Evolutionary conservation across 2,797 vertebrate genomes (phyloP).

Genomic region (Oreochromis mossambicus): DNA sequence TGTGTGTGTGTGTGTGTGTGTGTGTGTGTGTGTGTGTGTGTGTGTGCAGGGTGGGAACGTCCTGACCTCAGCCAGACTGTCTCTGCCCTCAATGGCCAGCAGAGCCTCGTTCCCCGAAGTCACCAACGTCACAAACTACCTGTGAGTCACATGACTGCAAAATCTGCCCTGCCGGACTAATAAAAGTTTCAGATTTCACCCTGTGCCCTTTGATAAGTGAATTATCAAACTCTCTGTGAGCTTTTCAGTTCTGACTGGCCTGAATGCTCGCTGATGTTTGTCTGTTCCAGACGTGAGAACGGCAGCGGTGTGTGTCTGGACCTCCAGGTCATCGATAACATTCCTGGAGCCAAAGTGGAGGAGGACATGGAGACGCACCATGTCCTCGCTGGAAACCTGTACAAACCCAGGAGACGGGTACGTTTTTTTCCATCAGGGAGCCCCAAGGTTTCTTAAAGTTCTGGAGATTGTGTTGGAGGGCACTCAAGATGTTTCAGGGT

Average conservation of each 20-base stretch:
- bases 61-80: slow-evolving; percentile 85
- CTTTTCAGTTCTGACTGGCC: background rate
- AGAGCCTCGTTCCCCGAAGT: slow-evolving; percentile 89
- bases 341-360: slow-evolving; percentile 86
- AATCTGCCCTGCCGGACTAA: rapidly evolving
- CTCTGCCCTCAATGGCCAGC: slow-evolving; percentile 91
- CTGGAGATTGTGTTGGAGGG: rapidly evolving
- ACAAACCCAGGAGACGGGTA: slow-evolving; percentile 91
- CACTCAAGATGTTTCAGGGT: background rate
- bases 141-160: slow-evolving; percentile 77
- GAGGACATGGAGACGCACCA: slow-evolving; percentile 92
- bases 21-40: no score
- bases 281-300: slow-evolving; percentile 83
- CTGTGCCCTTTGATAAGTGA: background rate
- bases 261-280: background rate
- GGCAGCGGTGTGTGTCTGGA: slow-evolving; percentile 93
- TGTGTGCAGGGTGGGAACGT: slow-evolving; percentile 85
- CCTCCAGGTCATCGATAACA: slow-evolving; percentile 92
- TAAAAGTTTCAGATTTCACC: background rate
- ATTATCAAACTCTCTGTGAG: background rate
- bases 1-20: no score
- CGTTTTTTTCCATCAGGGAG: rapidly evolving
- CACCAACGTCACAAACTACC: slow-evolving; percentile 93
- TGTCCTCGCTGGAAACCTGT: slow-evolving; percentile 89
- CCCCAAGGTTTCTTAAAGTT: background rate